These are phyloP conservation scores for Sesamia nonagrioides DNA, from an alignment of 1,140 invertebrate genomes.

Conservation along the genomic window DNA sequence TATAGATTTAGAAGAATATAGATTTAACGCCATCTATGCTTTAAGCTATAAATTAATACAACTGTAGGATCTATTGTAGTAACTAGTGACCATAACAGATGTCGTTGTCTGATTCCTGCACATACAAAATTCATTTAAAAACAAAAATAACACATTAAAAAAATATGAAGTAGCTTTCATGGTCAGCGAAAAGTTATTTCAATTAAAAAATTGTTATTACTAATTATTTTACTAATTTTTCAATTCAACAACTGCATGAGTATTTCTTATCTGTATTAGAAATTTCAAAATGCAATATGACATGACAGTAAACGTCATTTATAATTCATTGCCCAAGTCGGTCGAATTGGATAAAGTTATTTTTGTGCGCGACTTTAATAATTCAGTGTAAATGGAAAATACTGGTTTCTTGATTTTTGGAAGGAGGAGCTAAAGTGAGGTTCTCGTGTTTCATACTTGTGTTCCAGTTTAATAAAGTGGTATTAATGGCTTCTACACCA, in stretches of 20 bases:
- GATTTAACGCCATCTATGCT: slow-evolving; percentile 3
- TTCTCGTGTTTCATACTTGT: slow-evolving; percentile 20
- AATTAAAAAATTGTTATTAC: too few species aligned
- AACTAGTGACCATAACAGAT: neutral
- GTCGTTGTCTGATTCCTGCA: neutral
- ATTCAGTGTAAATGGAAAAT: slow-evolving; percentile 48
- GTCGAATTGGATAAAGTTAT: slow-evolving; percentile 48
- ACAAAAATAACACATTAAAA: too few species aligned
- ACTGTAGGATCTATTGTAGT: neutral
- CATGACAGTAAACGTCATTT: slow-evolving; percentile 53
- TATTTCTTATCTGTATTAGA: slow-evolving; percentile 29
- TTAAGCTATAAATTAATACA: neutral
- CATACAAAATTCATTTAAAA: neutral
- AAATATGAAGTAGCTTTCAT: too few species aligned
- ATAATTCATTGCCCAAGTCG: slow-evolving; percentile 56
- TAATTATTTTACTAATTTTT: too few species aligned
- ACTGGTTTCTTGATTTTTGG: neutral
- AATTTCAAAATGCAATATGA: slow-evolving; percentile 36
- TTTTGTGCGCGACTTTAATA: slow-evolving; percentile 46
- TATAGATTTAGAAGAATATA: neutral
- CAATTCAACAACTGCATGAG: neutral
- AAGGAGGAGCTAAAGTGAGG: slow-evolving; percentile 37
- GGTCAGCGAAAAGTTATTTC: too few species aligned
- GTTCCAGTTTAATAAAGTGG: slow-evolving; percentile 22
- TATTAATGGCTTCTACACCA: slow-evolving; percentile 78